These are phyloP conservation scores for Nyctalus aviator DNA, from an alignment of 2,797 vertebrate species.

Conservation along the genomic window DNA sequence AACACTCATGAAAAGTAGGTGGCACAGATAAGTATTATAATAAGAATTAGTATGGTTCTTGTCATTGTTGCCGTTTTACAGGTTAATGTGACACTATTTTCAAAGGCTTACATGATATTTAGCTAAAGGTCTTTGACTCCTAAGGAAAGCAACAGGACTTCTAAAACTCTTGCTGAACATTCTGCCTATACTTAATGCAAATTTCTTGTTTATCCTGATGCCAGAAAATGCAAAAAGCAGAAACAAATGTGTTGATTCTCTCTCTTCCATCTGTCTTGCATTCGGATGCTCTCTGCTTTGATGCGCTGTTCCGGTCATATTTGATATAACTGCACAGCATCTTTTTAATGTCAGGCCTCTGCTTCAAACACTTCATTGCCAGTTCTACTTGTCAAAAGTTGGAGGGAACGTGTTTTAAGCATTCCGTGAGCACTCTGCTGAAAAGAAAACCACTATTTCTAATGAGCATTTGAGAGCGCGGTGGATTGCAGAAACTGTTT, in stretches of 20 bases:
- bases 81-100: neutral
- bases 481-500: constrained; percentile 88
- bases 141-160: neutral
- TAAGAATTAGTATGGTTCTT: neutral
- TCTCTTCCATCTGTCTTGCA: constrained; percentile 78
- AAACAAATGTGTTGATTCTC: constrained; percentile 83
- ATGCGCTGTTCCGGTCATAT: constrained; percentile 78
- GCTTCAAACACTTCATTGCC: constrained; percentile 85
- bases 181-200: constrained; percentile 78
- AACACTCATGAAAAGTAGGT: neutral
- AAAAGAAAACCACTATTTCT: constrained; percentile 87
- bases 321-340: constrained; percentile 83
- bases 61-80: neutral
- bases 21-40: neutral
- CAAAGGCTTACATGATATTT: neutral
- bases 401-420: constrained; percentile 84
- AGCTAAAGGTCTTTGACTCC: neutral
- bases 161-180: constrained; percentile 2
- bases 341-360: constrained; percentile 86
- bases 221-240: constrained; percentile 81
- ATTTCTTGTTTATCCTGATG: constrained; percentile 84
- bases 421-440: constrained; percentile 85
- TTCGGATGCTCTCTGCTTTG: constrained; percentile 81
- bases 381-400: constrained; percentile 86
- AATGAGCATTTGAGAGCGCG: constrained; percentile 85